phyloP scores from a whole-genome alignment of 2,888 invertebrate species.

The Stratiomys singularior region DNA sequence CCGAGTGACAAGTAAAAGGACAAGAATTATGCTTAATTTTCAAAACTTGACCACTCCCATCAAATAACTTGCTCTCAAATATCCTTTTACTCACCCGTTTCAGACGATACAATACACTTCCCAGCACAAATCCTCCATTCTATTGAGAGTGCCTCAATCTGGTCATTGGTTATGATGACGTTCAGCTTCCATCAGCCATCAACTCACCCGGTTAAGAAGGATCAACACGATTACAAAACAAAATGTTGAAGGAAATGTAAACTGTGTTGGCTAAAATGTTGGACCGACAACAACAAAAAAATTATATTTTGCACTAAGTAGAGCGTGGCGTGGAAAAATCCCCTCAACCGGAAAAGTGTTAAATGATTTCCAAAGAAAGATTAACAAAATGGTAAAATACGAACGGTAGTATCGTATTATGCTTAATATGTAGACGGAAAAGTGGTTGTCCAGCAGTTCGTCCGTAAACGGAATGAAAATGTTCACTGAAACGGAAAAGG shows the following conservation, averaged over 20 bases:
- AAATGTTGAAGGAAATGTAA: neutral
- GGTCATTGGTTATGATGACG: too few relatives aligned
- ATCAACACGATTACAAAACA: constrained; percentile 1
- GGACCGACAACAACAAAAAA: too few relatives aligned
- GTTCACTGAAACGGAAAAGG: constrained; percentile 32
- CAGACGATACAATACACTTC: too few relatives aligned
- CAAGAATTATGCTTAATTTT: too few relatives aligned
- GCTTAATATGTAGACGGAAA: neutral
- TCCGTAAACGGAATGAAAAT: constrained; percentile 24
- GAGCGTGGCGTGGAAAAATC: constrained; percentile 4
- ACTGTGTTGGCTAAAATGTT: neutral
- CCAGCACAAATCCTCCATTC: too few relatives aligned
- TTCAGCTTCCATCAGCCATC: too few relatives aligned
- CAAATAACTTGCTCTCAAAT: too few relatives aligned
- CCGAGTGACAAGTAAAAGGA: too few relatives aligned
- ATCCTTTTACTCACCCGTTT: too few relatives aligned
- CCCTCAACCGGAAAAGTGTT: constrained; percentile 33
- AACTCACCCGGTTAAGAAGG: neutral
- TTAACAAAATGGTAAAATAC: constrained; percentile 25
- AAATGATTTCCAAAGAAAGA: constrained; percentile 37
- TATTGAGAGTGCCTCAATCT: too few relatives aligned
- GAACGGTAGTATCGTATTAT: neutral
- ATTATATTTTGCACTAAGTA: neutral
- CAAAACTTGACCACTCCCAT: too few relatives aligned
- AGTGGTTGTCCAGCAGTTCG: neutral